Conservation (phyloP, 2,797 vertebrate genomes). For the Onychomys torridus region DNA sequence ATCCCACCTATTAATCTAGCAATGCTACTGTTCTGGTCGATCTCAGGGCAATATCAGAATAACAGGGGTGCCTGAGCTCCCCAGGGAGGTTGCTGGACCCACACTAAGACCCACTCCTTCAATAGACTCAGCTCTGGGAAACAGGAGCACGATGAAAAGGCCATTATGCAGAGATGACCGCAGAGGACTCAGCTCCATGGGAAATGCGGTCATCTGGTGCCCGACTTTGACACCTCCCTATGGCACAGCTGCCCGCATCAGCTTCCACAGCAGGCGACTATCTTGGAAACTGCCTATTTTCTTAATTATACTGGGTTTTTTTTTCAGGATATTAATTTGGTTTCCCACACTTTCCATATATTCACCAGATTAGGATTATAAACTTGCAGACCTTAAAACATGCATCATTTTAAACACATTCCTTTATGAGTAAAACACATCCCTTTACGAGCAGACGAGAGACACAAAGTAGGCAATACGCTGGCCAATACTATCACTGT, state of each 20-base stretch:
- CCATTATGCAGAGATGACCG: background rate
- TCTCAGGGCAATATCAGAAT: background rate
- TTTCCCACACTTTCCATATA: conserved; percentile 59
- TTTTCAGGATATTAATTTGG: conserved; percentile 68
- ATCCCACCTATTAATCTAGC: background rate
- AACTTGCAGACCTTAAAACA: conserved; percentile 47
- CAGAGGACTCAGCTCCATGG: rapidly evolving
- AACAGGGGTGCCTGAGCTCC: background rate
- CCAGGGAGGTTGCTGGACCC: background rate
- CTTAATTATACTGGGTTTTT: background rate
- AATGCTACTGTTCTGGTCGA: background rate
- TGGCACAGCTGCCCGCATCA: background rate
- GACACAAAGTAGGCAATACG: background rate
- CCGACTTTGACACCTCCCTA: background rate
- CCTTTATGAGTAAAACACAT: background rate
- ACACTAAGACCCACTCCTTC: background rate
- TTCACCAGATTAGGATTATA: conserved; percentile 52
- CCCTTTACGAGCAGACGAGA: background rate
- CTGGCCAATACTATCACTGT: background rate
- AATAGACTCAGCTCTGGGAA: background rate
- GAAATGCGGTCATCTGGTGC: background rate
- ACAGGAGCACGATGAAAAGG: too few species aligned
- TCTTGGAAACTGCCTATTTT: conserved; percentile 58
- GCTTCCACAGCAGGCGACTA: conserved; percentile 7
- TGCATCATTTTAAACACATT: conserved; percentile 20